Base-by-base conservation (phyloP, 1,140 invertebrate species). In the Camponotus floridanus region DNA sequence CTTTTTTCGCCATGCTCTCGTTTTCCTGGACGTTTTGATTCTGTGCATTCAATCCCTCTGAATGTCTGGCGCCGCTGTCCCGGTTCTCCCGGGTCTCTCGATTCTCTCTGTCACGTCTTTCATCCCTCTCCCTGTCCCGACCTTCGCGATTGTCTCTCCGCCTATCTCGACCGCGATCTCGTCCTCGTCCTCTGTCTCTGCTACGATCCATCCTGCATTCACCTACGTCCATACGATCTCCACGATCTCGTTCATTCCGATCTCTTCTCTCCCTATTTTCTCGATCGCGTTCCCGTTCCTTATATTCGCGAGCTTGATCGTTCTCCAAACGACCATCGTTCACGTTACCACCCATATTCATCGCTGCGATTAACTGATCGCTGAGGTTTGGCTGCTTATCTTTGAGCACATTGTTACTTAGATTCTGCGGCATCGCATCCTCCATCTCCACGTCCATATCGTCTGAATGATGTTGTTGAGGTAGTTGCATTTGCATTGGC, bases 401-500 rank as follows among this genome's bases (percentile, higher is more conserved):
- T 42, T 94, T 89, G 21, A 67, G 11, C n/a, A 78, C 86, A 36
- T 76, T 89, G 67, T 85, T 92, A 86, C 18, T 89, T 31, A 88
- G 76, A 21, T 31, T 94, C 21, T 86, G 91, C 4, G 92, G 92
- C 92, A 94, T 95, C 13, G 95, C 96, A 62, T 97, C 96, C 92
- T 97, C 96, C 91, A 97, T 96, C 87, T 97, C 96, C 91, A 97
- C 96, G 85, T 96, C 96, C 95, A 97, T 96, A 59, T 97, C 96
- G 26, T 95, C 95, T 1, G 92, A 92, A 39, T 92, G 92, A 65
- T 94, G 92, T 21, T 92, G 93, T 9, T 95, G 95, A 21, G 94
- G 92, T 84, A 96, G 93, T 59, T 94, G 94, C 87, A 94, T 93
- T 64, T 93, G 93, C 88, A 94, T 93, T 0, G 95, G 95, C 9